phyloP scores from a whole-genome alignment of 35 echinoderm and acorn worm species.

The Holothuria glaberrima region DNA sequence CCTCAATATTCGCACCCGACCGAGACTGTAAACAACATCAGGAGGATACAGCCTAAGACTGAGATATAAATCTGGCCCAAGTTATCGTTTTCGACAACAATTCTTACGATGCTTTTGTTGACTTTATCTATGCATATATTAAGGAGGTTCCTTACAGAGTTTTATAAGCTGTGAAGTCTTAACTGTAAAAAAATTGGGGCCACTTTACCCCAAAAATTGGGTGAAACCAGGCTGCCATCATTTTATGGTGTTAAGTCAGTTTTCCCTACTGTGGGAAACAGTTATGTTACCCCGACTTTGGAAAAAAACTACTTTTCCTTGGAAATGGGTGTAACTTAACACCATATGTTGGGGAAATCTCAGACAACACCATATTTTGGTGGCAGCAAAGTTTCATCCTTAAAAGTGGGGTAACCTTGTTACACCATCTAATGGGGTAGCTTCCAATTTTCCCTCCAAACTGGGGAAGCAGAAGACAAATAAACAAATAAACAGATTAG shows the following conservation, averaged over 20 bases:
- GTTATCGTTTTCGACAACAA: no score
- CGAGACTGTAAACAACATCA: no score
- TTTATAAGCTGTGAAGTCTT: no score
- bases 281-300: not conserved
- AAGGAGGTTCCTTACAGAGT: no score
- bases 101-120: no score
- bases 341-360: not conserved
- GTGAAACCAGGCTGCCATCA: constrained; percentile 24
- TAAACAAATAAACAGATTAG: not conserved
- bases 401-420: not conserved
- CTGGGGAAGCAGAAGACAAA: not conserved
- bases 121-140: no score
- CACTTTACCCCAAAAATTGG: constrained; percentile 19
- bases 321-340: not conserved
- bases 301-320: constrained; percentile 11
- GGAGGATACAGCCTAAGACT: no score
- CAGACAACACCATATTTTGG: not conserved
- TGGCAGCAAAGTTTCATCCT: constrained; percentile 37
- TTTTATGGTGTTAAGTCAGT: not conserved
- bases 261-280: not conserved
- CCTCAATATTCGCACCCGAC: no score
- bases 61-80: no score
- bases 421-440: not conserved
- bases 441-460: not conserved
- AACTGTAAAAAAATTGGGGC: no score